Base-by-base conservation (phyloP, 2,797 vertebrate genomes). In the Xenops minutus region DNA sequence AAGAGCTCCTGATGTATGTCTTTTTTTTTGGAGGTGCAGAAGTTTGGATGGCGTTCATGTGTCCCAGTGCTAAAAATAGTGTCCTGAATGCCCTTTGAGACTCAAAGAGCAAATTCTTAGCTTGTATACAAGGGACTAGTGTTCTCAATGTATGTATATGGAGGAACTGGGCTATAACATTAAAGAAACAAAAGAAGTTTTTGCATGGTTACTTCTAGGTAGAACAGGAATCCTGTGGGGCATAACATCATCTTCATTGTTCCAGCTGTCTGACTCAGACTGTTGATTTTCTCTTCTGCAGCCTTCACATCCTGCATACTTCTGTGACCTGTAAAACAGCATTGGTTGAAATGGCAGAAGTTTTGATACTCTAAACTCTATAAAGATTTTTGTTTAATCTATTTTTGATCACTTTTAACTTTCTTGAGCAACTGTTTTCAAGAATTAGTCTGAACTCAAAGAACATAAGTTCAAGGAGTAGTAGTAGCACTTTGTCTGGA, bases 231-330 rank as follows among this genome's bases (percentile, higher is more conserved):
- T 97, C 95, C 72, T 71, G 43, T 55, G 62, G 36, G 71, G 95
- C 96, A 58, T 17, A 44, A 98, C 97, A 32, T 98, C 98, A 39
- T 98, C 98, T 79, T 98, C 98, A 59, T 97, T 98, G 95, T 97
- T 98, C 98, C 98, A 98, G 87, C 95, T 97, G 11, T 97, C 98
- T 89, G 98, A 97, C 64, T 98, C 95, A 76, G 66, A 39, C 44
- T 96, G 96, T 92, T 97, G 98, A 67, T 93, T 97, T 72, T 93
- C 96, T 94, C 96, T 97, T 97, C 96, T 61, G 63, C 52, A 94
- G 73, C 58, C 67, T 92, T 93, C 74, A 61, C 46, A 54, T 84
- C 68, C 71, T 73, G 24, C 11, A 9, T 54, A 36, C 56, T 69
- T 88, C 82, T 88, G 87, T 72, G 71, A 92, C 69, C 97, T 97